Evolutionary conservation across 2,888 invertebrate genomes (phyloP), one percentile per base, ranked within the genome.

Genomic region (Ornithoptera priamus): DNA sequence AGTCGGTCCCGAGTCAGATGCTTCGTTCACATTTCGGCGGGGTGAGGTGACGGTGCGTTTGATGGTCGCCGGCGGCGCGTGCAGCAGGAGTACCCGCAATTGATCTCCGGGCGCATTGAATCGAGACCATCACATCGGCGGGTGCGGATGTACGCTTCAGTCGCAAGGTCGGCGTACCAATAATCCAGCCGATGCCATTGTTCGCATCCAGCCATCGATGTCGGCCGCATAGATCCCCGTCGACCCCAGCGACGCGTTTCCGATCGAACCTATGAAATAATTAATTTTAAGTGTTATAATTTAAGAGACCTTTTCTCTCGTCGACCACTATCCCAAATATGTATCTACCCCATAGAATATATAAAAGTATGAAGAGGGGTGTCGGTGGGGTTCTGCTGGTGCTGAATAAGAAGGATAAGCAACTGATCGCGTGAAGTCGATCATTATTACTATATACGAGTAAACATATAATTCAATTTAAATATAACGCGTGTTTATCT

Each of bases 71-170:
- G 69, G 57, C 62, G 56, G 61, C 59, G 69, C 61, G 60, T 65
- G 42, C 18, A 62, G 42, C 57, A 65, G 57, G 58, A 62, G 58
- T 57, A 65, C 62, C 65, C n/a, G 50, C 69, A 61, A 65, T 60
- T 68, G 46, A 69, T 65, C 69, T 58, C 72, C 57, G 71, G 75
- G 75, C 70, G 74, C 78, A 77, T 75, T 77, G 78, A 76, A 75
- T 75, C 76, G 77, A 75, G 73, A 75, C 75, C 66, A 71, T 75
- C 67, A 75, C 79, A 81, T 64, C 56, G 83, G 77, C 75, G 80
- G 80, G 78, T 78, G 80, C 87, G 88, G 88, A 88, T 85, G 80
- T 83, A 81, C 86, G 88, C 86, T 81, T 86, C 87, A 87, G 81
- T 80, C 79, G 77, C 88, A 88, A 88, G 88, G 86, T 80, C 84